A percentile compares a stretch with the other conserved stretches of the same genome.
Conservation (phyloP, 2,797 vertebrate species). For the Carcharodon carcharias region DNA sequence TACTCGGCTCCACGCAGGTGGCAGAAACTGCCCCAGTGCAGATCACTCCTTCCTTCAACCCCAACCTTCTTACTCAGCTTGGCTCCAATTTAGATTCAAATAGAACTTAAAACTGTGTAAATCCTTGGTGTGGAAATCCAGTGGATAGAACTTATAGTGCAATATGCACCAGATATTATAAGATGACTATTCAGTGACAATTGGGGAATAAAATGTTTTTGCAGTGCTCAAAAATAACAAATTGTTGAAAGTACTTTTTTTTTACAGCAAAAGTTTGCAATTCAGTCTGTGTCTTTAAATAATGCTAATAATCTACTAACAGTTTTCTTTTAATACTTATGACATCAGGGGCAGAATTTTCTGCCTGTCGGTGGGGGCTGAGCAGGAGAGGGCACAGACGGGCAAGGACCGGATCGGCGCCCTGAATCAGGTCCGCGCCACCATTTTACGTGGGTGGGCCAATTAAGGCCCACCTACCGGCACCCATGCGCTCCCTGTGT, state of each 20-base stretch:
- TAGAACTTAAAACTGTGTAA: neutral
- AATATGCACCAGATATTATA: no score
- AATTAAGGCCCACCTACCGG: no score
- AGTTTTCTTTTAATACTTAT: neutral
- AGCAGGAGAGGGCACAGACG: no score
- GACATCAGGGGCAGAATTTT: neutral
- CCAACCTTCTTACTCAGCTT: neutral
- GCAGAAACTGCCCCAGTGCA: neutral
- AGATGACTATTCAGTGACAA: no score
- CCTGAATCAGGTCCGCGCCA: no score
- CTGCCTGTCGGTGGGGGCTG: no score
- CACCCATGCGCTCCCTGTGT: no score
- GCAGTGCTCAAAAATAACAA: neutral
- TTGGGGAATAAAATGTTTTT: no score
- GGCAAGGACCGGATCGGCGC: no score
- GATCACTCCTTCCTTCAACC: neutral
- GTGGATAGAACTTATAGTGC: no score
- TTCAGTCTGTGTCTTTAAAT: neutral
- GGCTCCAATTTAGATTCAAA: no score
- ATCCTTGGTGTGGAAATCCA: neutral
- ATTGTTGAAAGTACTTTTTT: neutral
- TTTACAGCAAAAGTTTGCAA: neutral
- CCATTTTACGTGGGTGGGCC: no score
- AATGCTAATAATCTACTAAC: neutral
- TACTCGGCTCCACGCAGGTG: neutral